Conservation (phyloP, 2,113 vertebrate species). For the Entosphenus tridentatus region DNA sequence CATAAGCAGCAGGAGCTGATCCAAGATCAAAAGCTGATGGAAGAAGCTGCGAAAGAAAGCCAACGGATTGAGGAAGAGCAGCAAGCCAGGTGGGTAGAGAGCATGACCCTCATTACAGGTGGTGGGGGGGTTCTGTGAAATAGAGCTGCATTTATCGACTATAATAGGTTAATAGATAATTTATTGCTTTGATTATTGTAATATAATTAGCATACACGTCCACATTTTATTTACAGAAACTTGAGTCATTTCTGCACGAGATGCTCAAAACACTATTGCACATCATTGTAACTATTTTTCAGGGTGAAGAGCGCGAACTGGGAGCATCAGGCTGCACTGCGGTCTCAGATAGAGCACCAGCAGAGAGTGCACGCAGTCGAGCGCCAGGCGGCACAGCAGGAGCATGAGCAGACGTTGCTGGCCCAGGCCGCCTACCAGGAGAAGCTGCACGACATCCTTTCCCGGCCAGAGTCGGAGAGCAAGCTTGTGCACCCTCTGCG, state of each 20-base stretch:
- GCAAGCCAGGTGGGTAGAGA: conserved; percentile 18
- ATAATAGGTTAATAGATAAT: too few species aligned
- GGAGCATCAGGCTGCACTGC: conserved; percentile 31
- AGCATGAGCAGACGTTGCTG: conserved; percentile 18
- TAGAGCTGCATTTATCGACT: too few species aligned
- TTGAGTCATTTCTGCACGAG: not conserved
- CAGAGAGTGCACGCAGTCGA: conserved; percentile 16
- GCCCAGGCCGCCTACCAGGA: conserved; percentile 20
- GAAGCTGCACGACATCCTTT: conserved; percentile 25
- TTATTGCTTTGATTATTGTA: not conserved
- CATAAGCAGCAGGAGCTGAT: conserved; percentile 24
- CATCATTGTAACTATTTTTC: not conserved
- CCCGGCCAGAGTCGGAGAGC: conserved; percentile 10
- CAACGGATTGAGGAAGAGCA: conserved; percentile 26
- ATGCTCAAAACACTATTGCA: not conserved
- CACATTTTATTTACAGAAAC: not conserved
- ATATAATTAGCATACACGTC: not conserved
- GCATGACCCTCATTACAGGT: too few species aligned
- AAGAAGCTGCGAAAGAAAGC: conserved; percentile 18
- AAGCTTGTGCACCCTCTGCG: conserved; percentile 29
- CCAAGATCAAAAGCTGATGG: conserved; percentile 26
- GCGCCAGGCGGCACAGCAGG: conserved; percentile 21
- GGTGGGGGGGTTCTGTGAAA: not conserved
- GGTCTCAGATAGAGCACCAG: conserved; percentile 27
- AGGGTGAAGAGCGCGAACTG: conserved; percentile 22